Conservation (phyloP, 2,797 vertebrate species). For the Sebastes itinus region DNA sequence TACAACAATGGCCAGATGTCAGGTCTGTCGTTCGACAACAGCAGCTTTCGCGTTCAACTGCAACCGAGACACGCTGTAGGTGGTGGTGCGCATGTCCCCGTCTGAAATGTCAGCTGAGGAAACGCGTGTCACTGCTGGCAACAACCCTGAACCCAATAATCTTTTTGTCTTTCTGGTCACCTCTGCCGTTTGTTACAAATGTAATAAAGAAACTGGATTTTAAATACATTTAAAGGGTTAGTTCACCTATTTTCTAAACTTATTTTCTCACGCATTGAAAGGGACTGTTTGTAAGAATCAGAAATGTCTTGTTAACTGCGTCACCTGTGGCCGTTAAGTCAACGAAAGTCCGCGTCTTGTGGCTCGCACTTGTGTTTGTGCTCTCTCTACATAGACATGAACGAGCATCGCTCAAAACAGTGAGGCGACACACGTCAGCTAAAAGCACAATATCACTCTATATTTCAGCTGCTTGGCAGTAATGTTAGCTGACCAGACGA, state of each 20-base stretch:
- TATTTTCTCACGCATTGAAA: background rate
- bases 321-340: no score
- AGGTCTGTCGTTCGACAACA: conserved; percentile 22
- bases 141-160: background rate
- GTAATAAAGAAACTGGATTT: background rate
- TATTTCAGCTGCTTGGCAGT: no score
- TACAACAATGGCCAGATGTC: conserved; percentile 69
- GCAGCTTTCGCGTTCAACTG: conserved; percentile 15
- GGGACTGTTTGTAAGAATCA: no score
- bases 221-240: background rate
- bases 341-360: no score
- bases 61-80: background rate
- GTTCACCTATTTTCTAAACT: background rate
- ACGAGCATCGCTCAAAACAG: no score
- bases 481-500: no score
- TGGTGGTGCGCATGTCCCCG: background rate
- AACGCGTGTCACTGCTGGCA: background rate
- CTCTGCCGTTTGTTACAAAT: background rate
- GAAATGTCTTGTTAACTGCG: no score
- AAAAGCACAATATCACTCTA: no score
- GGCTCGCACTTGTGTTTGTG: no score
- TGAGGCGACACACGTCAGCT: no score
- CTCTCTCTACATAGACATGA: no score
- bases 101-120: conserved; percentile 1
- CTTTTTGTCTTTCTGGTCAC: background rate